Percentiles rank a stretch among this genome's conserved stretches.
These are phyloP conservation scores for Drosophila subsilvestris DNA, from an alignment of 2,888 invertebrate genomes.

Conservation along the genomic window DNA sequence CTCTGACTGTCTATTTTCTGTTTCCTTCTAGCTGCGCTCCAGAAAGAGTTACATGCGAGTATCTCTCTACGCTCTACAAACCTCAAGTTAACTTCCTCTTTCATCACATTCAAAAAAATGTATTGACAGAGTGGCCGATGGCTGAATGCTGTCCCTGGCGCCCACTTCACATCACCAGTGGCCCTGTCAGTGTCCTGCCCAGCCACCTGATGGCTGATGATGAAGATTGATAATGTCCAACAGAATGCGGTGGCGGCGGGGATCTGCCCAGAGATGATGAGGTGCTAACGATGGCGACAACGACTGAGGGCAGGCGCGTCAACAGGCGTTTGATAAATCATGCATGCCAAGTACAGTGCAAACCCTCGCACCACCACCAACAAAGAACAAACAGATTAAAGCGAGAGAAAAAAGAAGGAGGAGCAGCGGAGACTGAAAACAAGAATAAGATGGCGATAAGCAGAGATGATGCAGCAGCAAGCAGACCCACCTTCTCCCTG, in stretches of 20 bases:
- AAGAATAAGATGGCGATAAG: slow-evolving; percentile 22
- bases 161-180: neutral
- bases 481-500: neutral
- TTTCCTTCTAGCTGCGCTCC: too few species aligned
- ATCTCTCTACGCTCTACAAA: neutral
- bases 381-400: slow-evolving; percentile 7
- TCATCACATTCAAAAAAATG: slow-evolving; percentile 6
- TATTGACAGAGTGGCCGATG: slow-evolving; percentile 16
- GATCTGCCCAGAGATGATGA: slow-evolving; percentile 9
- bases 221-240: slow-evolving; percentile 45
- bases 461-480: slow-evolving; percentile 1
- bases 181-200: slow-evolving; percentile 2
- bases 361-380: slow-evolving; percentile 11
- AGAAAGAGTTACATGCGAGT: neutral
- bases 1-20: too few species aligned
- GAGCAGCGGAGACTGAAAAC: neutral
- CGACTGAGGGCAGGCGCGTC: neutral
- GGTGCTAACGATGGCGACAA: slow-evolving; percentile 42
- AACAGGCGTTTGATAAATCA: slow-evolving; percentile 30
- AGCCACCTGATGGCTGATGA: slow-evolving; percentile 30
- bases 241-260: neutral
- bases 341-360: slow-evolving; percentile 35
- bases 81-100: neutral
- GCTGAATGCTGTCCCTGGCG: too few species aligned
- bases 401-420: neutral